Conservation (phyloP, 1,140 invertebrate genomes). For the Caenorhabditis remanei region DNA sequence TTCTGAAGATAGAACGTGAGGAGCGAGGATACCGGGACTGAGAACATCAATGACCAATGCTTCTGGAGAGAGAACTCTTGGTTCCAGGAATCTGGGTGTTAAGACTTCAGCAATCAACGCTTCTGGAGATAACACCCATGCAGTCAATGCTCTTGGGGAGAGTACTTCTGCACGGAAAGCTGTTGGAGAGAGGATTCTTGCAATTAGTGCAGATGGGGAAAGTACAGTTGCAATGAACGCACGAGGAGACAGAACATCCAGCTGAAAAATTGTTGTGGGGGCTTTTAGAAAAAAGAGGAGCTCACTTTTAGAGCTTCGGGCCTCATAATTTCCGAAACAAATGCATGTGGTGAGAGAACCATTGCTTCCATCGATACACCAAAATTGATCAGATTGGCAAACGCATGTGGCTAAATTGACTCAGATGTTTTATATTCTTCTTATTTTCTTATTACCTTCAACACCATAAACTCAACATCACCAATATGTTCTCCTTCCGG, state of each 20-base stretch:
- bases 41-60: conserved; percentile 64
- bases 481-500: conserved; percentile 26
- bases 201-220: conserved; percentile 62
- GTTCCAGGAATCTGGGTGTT: conserved; percentile 62
- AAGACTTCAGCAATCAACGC: conserved; percentile 64
- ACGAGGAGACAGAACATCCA: conserved; percentile 57
- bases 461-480: conserved; percentile 12
- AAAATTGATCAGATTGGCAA: conserved; percentile 47
- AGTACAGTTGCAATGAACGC: conserved; percentile 65
- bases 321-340: conserved; percentile 57
- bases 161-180: conserved; percentile 66
- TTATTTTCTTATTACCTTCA: background rate
- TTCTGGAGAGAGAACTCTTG: conserved; percentile 65
- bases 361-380: conserved; percentile 60
- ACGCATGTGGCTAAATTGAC: conserved; percentile 40
- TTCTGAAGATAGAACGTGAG: conserved; percentile 63
- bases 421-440: background rate
- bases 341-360: conserved; percentile 61
- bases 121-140: conserved; percentile 66
- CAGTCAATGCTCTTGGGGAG: conserved; percentile 63
- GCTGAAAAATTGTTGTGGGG: conserved; percentile 36
- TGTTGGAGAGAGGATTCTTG: conserved; percentile 64
- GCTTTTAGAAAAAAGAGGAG: background rate
- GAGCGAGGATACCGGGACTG: conserved; percentile 65
- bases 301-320: conserved; percentile 61